phyloP scores from a whole-genome alignment of 2,113 vertebrate species.

The Clupea harengus region DNA sequence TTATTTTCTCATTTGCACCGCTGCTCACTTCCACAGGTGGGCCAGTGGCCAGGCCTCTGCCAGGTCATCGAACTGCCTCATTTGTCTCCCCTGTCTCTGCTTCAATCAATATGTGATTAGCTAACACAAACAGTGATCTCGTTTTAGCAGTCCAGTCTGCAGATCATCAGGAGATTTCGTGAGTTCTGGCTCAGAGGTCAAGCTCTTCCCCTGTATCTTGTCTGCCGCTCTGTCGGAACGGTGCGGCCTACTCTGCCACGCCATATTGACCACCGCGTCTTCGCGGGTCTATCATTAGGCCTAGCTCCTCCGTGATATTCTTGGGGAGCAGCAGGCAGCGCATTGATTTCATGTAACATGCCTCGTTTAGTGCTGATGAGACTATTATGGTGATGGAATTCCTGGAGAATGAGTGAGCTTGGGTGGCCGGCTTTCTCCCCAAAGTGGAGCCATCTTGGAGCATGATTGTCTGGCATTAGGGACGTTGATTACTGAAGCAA shows the following conservation, averaged over 20 bases:
- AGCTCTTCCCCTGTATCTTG: neutral
- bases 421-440: slow-evolving; percentile 55
- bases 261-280: slow-evolving; percentile 50
- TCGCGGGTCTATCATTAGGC: slow-evolving; percentile 53
- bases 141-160: slow-evolving; percentile 61
- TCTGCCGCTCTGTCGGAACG: neutral
- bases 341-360: slow-evolving; percentile 73
- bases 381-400: slow-evolving; percentile 71
- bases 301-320: slow-evolving; percentile 60
- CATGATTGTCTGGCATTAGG: neutral
- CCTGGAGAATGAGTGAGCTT: slow-evolving; percentile 63
- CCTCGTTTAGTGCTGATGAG: slow-evolving; percentile 73
- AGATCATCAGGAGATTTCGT: neutral
- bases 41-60: slow-evolving; percentile 42
- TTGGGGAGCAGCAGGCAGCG: slow-evolving; percentile 43
- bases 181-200: slow-evolving; percentile 9
- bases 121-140: slow-evolving; percentile 72
- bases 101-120: slow-evolving; percentile 73
- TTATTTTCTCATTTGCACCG: slow-evolving; percentile 27
- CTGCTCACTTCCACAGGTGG: slow-evolving; percentile 43
- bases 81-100: slow-evolving; percentile 59
- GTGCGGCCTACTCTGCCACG: slow-evolving; percentile 25
- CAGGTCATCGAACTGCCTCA: slow-evolving; percentile 55
- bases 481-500: neutral
- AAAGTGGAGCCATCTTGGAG: slow-evolving; percentile 47